Percentiles rank a stretch among this genome's conserved stretches.
phyloP scores from a whole-genome alignment of 2,113 vertebrate genomes.

The Muntiacus reevesi region DNA sequence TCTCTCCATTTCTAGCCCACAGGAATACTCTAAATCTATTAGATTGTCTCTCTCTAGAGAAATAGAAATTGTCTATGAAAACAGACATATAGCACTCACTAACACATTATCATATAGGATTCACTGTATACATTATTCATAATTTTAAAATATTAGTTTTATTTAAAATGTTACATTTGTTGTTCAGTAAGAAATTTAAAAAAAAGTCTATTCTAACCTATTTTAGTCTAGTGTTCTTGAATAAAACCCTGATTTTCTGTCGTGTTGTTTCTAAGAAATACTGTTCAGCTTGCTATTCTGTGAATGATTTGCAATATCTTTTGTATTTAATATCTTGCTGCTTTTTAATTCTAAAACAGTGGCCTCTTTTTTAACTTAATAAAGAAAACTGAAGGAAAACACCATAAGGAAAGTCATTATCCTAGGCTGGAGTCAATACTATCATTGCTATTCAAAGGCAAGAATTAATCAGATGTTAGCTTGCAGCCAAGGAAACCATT shows the following conservation, averaged over 20 bases:
- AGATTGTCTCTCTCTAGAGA: background rate
- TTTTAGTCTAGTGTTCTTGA: constrained; percentile 50
- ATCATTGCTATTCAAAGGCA: constrained; percentile 53
- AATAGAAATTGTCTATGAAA: constrained; percentile 8
- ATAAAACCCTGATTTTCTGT: constrained; percentile 42
- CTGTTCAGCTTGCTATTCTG: constrained; percentile 34
- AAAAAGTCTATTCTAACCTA: background rate
- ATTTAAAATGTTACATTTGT: constrained; percentile 32
- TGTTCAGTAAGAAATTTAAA: constrained; percentile 22
- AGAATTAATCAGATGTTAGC: constrained; percentile 48
- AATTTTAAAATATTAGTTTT: constrained; percentile 23
- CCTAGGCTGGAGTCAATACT: constrained; percentile 39
- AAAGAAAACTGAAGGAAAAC: constrained; percentile 46
- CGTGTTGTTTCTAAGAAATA: constrained; percentile 42
- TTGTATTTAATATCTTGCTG: constrained; percentile 44
- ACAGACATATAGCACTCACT: background rate
- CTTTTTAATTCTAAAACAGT: constrained; percentile 41
- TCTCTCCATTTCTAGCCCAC: background rate
- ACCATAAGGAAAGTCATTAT: constrained; percentile 41
- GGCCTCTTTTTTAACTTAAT: constrained; percentile 49
- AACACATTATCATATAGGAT: background rate
- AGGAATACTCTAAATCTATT: background rate
- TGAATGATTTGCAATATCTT: constrained; percentile 33
- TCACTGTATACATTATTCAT: background rate
- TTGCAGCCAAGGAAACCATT: constrained; percentile 35